Base-by-base conservation (phyloP, 1,140 invertebrate species). In the Zeugodacus cucurbitae region DNA sequence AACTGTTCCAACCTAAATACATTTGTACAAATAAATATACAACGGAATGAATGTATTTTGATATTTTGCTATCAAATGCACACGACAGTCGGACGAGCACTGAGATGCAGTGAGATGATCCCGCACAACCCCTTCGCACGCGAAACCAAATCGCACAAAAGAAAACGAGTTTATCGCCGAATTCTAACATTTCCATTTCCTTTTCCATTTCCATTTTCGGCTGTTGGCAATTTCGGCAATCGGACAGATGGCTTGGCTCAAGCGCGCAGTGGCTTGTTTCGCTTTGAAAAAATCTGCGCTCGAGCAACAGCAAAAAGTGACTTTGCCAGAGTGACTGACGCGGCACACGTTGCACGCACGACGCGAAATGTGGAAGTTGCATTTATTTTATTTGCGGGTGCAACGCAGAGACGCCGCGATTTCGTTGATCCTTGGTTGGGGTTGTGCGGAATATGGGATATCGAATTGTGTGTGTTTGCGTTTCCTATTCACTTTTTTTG, bases 31-130 rank as follows among this genome's bases (percentile, higher is more conserved):
- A 20, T 20, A 1, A 17, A 2, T 17, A 54, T 54, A 20, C 20
- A n/a, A n/a, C n/a, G n/a, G 48, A 4, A 0, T 0, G 48, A 4
- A 6, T 82, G 44, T 82, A 82, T 54, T 87, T 87, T 37, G 32
- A 59, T 59, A 41, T n/a, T 87, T 58, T 59, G 22, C 37, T 87
- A 87, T 87, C 57, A 87, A 87, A 87, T 87, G 86, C 57, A 87
- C 29, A 58, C 29, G 59, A 59, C 86, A 58, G n/a, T 87, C 57
- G 70, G 37, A 22, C 20, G 67, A 8, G 48, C 64, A 20, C 41
- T 26, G 22, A n/a, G n/a, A n/a, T n/a, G n/a, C n/a, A 57, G 59
- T 64, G 57, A 54, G 87, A 67, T 64, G 58, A 44, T 37, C 78
- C 57, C 34, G 67, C 70, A n/a, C 67, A 82, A 44, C 74, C 74